A percentile compares a stretch with the other conserved stretches of the same genome.
These are phyloP conservation scores for Amphilophus citrinellus DNA, from an alignment of 2,113 vertebrate species.

Conservation along the genomic window DNA sequence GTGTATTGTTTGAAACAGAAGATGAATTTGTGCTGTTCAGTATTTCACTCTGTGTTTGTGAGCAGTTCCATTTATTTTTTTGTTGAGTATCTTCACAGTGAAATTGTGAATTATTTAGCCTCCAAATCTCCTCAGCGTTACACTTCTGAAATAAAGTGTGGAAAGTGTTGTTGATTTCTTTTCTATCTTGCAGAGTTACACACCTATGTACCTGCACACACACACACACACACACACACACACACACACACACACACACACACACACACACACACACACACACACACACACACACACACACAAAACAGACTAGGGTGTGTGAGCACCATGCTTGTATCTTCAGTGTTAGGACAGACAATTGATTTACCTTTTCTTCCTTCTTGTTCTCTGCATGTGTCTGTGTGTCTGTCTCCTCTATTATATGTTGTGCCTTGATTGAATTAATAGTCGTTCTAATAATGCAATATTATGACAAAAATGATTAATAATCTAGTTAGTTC, in stretches of 20 bases:
- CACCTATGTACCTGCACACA: conserved; percentile 1
- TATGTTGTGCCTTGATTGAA: not conserved
- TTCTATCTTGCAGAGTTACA: not conserved
- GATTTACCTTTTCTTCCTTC: not conserved
- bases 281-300: not conserved
- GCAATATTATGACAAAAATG: not conserved
- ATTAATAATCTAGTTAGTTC: not conserved
- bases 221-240: not conserved
- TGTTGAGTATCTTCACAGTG: conserved; percentile 5
- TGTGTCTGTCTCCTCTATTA: not conserved
- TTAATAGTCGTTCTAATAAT: not conserved
- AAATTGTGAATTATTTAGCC: conserved; percentile 36
- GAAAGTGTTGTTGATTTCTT: conserved; percentile 23
- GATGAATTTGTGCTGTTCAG: not conserved
- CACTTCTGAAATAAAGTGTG: conserved; percentile 13
- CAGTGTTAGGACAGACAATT: not conserved
- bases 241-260: not conserved
- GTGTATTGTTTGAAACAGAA: not conserved
- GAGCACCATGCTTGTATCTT: not conserved
- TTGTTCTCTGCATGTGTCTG: not conserved
- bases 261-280: not conserved
- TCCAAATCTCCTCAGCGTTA: conserved; percentile 15
- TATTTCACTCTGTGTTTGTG: conserved; percentile 2
- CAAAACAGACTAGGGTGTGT: not conserved
- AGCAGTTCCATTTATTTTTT: conserved; percentile 3